These are phyloP conservation scores for Leptopilina syphax DNA, from an alignment of 2,888 invertebrate species.

Conservation along the genomic window DNA sequence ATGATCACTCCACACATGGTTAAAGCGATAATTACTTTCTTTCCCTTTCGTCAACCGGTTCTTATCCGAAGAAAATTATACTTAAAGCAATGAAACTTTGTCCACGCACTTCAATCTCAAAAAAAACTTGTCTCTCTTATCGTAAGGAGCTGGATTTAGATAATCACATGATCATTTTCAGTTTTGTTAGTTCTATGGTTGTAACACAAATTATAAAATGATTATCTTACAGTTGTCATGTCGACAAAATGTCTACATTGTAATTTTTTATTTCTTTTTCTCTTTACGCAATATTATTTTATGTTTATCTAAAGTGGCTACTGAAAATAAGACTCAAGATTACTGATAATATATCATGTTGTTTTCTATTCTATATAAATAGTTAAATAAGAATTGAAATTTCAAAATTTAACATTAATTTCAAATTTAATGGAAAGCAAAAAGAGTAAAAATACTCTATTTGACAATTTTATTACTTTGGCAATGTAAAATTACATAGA, in stretches of 20 bases:
- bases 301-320: conserved; percentile 11
- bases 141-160: conserved; percentile 28
- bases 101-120: neutral
- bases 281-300: neutral
- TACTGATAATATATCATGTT: neutral
- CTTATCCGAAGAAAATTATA: conserved; percentile 14
- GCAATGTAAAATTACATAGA: no score
- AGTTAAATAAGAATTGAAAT: no score
- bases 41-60: conserved; percentile 32
- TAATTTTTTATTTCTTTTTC: neutral
- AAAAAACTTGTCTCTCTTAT: conserved; percentile 25
- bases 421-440: no score
- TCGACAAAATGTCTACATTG: conserved; percentile 1
- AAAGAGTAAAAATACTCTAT: no score
- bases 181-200: conserved; percentile 13
- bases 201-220: neutral
- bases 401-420: no score
- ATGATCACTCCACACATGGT: conserved; percentile 56
- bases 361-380: neutral
- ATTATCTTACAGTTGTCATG: neutral
- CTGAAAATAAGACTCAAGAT: neutral
- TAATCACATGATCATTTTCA: conserved; percentile 17
- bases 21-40: conserved; percentile 55
- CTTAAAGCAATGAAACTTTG: conserved; percentile 9
- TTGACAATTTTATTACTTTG: no score